These are phyloP conservation scores for Mesorhabditis belari DNA, from an alignment of 2,888 invertebrate genomes.

Conservation along the genomic window DNA sequence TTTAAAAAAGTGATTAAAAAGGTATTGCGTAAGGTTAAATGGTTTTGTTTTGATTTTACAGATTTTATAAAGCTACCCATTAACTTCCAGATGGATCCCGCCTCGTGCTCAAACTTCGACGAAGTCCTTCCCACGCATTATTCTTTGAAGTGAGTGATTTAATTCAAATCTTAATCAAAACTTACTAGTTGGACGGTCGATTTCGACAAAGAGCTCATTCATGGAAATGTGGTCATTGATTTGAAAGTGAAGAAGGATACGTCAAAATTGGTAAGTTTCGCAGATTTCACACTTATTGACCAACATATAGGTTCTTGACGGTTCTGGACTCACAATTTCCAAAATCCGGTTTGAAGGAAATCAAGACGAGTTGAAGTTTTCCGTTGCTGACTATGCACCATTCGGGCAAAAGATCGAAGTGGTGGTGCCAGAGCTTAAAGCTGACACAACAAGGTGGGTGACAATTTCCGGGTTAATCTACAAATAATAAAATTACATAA, in stretches of 20 bases:
- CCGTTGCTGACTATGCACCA: conserved; percentile 11
- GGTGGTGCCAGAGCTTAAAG: conserved; percentile 2
- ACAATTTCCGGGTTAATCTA: too few relatives aligned
- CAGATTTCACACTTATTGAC: background rate
- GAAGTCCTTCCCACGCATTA: conserved; percentile 17
- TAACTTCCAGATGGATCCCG: too few relatives aligned
- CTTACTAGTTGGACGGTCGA: conserved; percentile 39
- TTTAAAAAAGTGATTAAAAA: too few relatives aligned
- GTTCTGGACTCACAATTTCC: conserved; percentile 28
- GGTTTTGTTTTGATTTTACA: too few relatives aligned
- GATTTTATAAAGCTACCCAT: too few relatives aligned
- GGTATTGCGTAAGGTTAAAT: too few relatives aligned
- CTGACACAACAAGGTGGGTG: conserved; percentile 7
- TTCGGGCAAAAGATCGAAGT: conserved; percentile 17
- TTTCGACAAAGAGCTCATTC: conserved; percentile 26
- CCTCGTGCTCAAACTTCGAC: conserved; percentile 35
- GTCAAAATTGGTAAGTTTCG: conserved; percentile 17
- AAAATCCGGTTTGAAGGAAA: conserved; percentile 10
- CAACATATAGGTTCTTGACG: conserved; percentile 28
- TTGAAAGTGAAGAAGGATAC: conserved; percentile 21
- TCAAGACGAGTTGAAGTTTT: conserved; percentile 5
- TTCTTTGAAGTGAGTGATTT: background rate
- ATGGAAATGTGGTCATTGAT: conserved; percentile 22
- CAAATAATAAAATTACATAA: too few relatives aligned
- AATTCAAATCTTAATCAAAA: conserved; percentile 23